These are phyloP conservation scores for Automeris io DNA, from an alignment of 2,888 invertebrate genomes.

Conservation along the genomic window DNA sequence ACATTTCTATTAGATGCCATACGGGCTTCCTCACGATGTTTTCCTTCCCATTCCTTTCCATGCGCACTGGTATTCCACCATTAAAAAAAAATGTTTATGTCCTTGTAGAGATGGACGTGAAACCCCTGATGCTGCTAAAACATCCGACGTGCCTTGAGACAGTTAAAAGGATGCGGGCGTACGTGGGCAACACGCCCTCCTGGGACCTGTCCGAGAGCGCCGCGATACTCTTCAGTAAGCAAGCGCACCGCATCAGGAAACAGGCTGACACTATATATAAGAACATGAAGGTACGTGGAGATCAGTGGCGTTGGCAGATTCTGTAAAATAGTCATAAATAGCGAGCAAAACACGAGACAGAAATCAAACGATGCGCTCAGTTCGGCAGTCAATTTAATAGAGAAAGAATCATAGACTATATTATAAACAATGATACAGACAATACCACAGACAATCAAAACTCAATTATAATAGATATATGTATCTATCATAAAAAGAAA, in stretches of 20 bases:
- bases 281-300: constrained; percentile 50
- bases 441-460: too few species aligned
- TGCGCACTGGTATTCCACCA: not conserved
- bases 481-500: too few species aligned
- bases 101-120: constrained; percentile 73
- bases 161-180: constrained; percentile 84
- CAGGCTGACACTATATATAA: constrained; percentile 78
- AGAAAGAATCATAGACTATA: too few species aligned
- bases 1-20: too few species aligned
- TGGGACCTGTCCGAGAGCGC: constrained; percentile 82
- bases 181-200: constrained; percentile 85
- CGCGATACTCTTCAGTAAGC: constrained; percentile 78
- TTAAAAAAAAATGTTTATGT: not conserved
- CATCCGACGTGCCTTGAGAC: constrained; percentile 88
- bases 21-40: too few species aligned
- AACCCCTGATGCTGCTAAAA: constrained; percentile 87
- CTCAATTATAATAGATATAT: too few species aligned
- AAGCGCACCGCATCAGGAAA: constrained; percentile 82
- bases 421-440: too few species aligned
- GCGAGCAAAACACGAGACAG: too few species aligned
- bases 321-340: too few species aligned
- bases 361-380: too few species aligned
- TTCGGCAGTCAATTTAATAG: too few species aligned
- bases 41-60: not conserved
- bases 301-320: too few species aligned